Conservation (phyloP, 2,797 vertebrate species). For the Oreochromis grahami region DNA sequence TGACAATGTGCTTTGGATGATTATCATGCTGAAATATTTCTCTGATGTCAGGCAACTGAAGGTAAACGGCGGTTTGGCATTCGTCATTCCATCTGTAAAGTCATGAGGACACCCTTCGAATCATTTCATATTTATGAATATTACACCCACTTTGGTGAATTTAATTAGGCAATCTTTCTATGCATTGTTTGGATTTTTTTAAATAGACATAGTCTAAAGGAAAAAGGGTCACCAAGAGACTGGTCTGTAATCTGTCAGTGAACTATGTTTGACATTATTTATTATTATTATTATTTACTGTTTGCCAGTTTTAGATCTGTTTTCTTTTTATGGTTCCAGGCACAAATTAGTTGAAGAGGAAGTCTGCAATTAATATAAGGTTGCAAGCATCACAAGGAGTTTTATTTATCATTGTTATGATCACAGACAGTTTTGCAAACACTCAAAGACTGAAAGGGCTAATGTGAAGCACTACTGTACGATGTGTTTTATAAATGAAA, state of each 20-base stretch:
- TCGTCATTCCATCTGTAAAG: not conserved
- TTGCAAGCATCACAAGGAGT: not conserved
- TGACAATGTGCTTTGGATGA: not conserved
- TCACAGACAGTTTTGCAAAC: not conserved
- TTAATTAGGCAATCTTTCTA: not conserved
- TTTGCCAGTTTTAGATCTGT: not conserved
- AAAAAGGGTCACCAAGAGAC: not conserved
- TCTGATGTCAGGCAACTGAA: not conserved
- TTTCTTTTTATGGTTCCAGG: not conserved
- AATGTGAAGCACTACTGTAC: not conserved
- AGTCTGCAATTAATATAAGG: not conserved
- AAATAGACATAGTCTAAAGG: not conserved
- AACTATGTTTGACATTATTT: not conserved
- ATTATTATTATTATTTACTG: not conserved
- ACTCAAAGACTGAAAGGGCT: not conserved
- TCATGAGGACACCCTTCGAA: fast-evolving
- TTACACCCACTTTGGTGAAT: not conserved
- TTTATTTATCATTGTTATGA: not conserved
- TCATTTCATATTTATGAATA: not conserved
- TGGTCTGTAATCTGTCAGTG: not conserved
- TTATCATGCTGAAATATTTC: not conserved
- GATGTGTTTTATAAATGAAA: not conserved
- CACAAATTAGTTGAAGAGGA: not conserved
- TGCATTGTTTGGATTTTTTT: not conserved
- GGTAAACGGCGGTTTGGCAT: not conserved